Percentiles rank a stretch among this genome's conserved stretches.
Evolutionary conservation across 2,797 vertebrate genomes (phyloP).

Genomic region (Rhincodon typus): DNA sequence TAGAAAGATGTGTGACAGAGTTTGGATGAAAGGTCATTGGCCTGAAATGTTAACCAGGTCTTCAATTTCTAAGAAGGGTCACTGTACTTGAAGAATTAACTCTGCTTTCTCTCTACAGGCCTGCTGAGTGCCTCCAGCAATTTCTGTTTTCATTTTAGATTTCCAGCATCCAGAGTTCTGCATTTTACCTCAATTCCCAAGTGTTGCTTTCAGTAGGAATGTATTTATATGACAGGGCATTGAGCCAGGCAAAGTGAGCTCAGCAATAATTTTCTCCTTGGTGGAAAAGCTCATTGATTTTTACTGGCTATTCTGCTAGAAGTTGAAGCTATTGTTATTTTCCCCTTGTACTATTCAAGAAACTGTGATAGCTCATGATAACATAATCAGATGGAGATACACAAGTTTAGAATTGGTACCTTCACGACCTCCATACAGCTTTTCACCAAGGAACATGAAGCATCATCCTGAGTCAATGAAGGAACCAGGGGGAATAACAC

Average conservation of each 20-base stretch:
- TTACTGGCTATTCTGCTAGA: background rate
- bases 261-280: background rate
- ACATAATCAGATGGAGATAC: background rate
- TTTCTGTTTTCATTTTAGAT: too few relatives aligned
- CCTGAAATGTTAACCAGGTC: background rate
- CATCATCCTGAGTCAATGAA: background rate
- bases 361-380: background rate
- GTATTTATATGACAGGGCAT: background rate
- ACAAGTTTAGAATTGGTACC: background rate
- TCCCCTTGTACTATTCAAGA: background rate
- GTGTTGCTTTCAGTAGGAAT: background rate
- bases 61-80: background rate
- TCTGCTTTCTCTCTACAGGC: too few relatives aligned
- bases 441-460: too few relatives aligned
- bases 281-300: background rate
- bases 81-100: too few relatives aligned
- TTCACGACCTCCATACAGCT: background rate
- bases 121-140: too few relatives aligned
- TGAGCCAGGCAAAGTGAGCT: background rate
- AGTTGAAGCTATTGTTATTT: background rate
- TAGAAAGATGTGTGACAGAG: background rate
- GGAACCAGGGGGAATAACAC: background rate
- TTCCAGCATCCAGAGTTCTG: too few relatives aligned
- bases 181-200: too few relatives aligned
- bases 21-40: background rate